phyloP scores from a whole-genome alignment of 2,113 vertebrate genomes.

The Seriola quinqueradiata region DNA sequence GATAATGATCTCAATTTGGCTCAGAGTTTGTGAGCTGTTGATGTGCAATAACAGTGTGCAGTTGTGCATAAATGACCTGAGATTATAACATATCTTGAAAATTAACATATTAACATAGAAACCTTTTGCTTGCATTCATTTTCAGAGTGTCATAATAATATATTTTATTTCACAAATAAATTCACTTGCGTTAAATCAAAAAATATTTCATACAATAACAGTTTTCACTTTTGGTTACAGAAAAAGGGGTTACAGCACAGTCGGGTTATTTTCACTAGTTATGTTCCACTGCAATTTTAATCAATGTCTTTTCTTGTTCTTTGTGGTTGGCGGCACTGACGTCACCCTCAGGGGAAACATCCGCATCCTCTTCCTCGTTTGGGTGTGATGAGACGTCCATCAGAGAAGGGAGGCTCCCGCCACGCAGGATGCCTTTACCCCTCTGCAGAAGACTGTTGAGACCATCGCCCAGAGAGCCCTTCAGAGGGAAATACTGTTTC shows the following conservation, averaged over 20 bases:
- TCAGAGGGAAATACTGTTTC: slow-evolving; percentile 39
- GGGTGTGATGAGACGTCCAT: slow-evolving; percentile 13
- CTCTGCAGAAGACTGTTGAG: slow-evolving; percentile 30
- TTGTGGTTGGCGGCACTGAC: background rate
- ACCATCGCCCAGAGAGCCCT: slow-evolving; percentile 38
- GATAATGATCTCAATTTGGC: background rate
- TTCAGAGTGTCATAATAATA: background rate
- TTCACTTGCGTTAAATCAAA: background rate
- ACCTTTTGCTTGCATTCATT: background rate
- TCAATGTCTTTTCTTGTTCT: slow-evolving; percentile 29
- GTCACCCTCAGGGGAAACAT: background rate
- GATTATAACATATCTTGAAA: background rate
- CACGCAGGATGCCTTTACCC: slow-evolving; percentile 43
- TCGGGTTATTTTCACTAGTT: background rate
- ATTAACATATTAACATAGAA: no score
- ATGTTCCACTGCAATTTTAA: slow-evolving; percentile 39
- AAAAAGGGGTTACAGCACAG: background rate
- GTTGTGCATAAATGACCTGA: background rate
- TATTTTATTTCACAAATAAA: slow-evolving; percentile 7
- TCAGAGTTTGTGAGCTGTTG: background rate
- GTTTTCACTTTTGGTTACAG: background rate
- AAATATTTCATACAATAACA: background rate
- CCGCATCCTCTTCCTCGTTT: slow-evolving; percentile 27
- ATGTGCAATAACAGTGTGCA: background rate
- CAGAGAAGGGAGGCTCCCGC: slow-evolving; percentile 65